phyloP scores from a whole-genome alignment of 2,797 vertebrate species.

The Oophaga sylvatica region DNA sequence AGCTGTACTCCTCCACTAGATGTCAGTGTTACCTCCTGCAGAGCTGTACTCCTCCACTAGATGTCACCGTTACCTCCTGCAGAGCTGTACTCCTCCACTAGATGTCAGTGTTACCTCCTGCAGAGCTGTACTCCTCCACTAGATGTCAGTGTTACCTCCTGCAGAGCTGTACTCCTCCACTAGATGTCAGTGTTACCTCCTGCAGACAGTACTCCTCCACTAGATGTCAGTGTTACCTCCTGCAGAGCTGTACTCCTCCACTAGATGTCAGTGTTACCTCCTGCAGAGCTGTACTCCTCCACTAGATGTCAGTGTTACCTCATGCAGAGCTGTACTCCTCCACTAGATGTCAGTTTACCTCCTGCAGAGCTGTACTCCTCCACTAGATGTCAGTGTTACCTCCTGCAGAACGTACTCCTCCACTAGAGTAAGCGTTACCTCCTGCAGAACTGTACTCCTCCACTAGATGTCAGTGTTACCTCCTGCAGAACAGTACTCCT shows the following conservation, averaged over 20 bases:
- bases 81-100: not conserved
- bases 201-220: not conserved
- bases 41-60: not conserved
- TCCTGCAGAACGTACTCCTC: not conserved
- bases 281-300: not conserved
- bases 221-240: not conserved
- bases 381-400: not conserved
- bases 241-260: no score
- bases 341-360: not conserved
- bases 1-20: not conserved
- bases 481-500: not conserved
- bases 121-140: no score
- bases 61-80: not conserved
- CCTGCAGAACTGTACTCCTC: not conserved
- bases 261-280: no score
- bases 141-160: not conserved
- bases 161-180: not conserved
- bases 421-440: not conserved
- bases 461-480: not conserved
- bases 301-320: not conserved
- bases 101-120: not conserved
- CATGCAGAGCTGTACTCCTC: not conserved
- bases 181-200: not conserved
- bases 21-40: not conserved
- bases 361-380: not conserved